A percentile compares a stretch with the other conserved stretches of the same genome.
Evolutionary conservation across 1,140 invertebrate species (phyloP).

Genomic region (Temnothorax curvispinosus): DNA sequence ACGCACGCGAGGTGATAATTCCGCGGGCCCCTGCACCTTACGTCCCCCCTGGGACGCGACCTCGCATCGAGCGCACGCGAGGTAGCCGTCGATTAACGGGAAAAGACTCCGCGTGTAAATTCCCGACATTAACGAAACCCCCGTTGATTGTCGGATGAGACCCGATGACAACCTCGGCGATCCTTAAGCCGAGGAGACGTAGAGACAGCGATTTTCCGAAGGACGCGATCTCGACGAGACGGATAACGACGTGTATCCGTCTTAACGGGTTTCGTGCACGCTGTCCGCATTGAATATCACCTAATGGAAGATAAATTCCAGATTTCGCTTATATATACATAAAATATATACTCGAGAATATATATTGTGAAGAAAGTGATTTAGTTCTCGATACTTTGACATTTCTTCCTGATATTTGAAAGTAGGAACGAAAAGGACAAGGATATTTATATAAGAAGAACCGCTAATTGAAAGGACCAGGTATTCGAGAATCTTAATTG

Average conservation of each 20-base stretch:
- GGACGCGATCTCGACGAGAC: neutral
- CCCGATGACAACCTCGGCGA: constrained; percentile 7
- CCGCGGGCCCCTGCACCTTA: neutral
- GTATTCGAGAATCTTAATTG: constrained; percentile 26
- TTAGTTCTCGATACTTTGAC: neutral
- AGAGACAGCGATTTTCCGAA: neutral
- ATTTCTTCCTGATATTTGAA: neutral
- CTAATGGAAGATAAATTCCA: neutral
- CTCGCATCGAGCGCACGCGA: constrained; percentile 33
- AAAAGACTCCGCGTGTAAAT: constrained; percentile 13
- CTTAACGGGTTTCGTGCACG: neutral
- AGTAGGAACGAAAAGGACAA: neutral
- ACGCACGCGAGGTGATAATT: constrained; percentile 40
- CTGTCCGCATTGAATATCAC: neutral
- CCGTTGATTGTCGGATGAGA: neutral
- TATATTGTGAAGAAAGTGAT: neutral
- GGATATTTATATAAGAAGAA: neutral
- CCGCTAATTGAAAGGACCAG: neutral
- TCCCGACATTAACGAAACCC: constrained; percentile 28
- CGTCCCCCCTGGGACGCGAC: neutral
- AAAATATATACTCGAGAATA: neutral
- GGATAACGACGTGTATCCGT: neutral
- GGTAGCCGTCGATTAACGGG: constrained; percentile 42
- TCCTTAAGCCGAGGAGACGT: neutral
- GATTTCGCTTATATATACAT: neutral